Conservation (phyloP, 2,797 vertebrate genomes). For the Microctenopoma steveboyesi region DNA sequence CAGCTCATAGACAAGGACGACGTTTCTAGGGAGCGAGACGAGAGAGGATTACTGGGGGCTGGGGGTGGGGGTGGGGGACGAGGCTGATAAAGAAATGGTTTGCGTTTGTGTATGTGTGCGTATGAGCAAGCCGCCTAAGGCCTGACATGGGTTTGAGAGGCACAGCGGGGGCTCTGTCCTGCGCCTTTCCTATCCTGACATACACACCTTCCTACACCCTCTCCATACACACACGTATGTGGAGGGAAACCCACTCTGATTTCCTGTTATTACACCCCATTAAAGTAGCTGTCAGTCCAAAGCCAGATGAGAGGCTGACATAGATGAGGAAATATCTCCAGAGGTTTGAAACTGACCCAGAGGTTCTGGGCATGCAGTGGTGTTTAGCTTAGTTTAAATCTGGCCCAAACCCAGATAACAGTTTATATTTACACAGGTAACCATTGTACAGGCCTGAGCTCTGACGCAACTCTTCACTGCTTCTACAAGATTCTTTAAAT, state of each 20-base stretch:
- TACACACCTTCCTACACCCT: slow-evolving; percentile 16
- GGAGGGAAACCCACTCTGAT: slow-evolving; percentile 82
- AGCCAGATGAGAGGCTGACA: slow-evolving; percentile 84
- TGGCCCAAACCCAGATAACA: slow-evolving; percentile 66
- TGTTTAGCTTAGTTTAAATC: slow-evolving; percentile 66
- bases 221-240: slow-evolving; percentile 51
- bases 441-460: slow-evolving; percentile 24
- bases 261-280: slow-evolving; percentile 87
- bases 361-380: slow-evolving; percentile 58
- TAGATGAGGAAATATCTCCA: slow-evolving; percentile 79
- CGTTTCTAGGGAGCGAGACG: slow-evolving; percentile 49
- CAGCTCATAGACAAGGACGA: slow-evolving; percentile 67
- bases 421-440: slow-evolving; percentile 68
- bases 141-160: slow-evolving; percentile 72
- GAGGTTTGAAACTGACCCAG: slow-evolving; percentile 67
- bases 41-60: slow-evolving; percentile 3
- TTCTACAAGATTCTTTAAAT: slow-evolving; percentile 26
- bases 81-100: slow-evolving; percentile 66
- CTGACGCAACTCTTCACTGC: slow-evolving; percentile 40
- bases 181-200: slow-evolving; percentile 26
- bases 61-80: slow-evolving; percentile 22
- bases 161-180: slow-evolving; percentile 77
- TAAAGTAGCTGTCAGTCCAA: slow-evolving; percentile 85
- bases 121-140: slow-evolving; percentile 48
- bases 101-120: slow-evolving; percentile 32